phyloP scores from a whole-genome alignment of 1,140 invertebrate species.

The Cepaea nemoralis region DNA sequence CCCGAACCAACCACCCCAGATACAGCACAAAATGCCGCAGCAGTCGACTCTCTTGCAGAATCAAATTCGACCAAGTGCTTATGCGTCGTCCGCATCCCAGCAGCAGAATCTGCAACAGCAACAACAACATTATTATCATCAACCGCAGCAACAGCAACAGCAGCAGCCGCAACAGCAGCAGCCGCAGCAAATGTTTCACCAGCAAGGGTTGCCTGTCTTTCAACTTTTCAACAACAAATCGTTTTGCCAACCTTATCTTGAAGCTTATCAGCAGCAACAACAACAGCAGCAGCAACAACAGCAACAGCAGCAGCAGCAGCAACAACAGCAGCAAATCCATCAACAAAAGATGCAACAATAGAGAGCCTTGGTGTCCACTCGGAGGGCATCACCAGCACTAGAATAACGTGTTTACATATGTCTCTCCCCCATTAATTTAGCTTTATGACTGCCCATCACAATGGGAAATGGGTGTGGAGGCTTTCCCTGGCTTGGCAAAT shows the following conservation, averaged over 20 bases:
- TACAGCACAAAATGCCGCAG: slow-evolving; percentile 10
- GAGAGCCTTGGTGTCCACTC: too few relatives aligned
- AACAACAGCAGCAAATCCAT: slow-evolving; percentile 18
- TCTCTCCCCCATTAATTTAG: too few relatives aligned
- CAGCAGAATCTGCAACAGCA: neutral
- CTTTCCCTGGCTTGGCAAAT: too few relatives aligned
- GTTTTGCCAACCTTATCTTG: slow-evolving; percentile 16
- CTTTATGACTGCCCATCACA: too few relatives aligned
- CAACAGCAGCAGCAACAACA: slow-evolving; percentile 31
- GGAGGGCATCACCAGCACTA: too few relatives aligned
- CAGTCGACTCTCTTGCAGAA: slow-evolving; percentile 29
- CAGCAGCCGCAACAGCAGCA: slow-evolving; percentile 12
- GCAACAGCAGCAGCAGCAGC: slow-evolving; percentile 14
- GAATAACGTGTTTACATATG: too few relatives aligned
- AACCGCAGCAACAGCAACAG: slow-evolving; percentile 18
- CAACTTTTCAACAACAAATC: slow-evolving; percentile 35
- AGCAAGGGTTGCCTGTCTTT: slow-evolving; percentile 23
- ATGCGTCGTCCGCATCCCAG: neutral
- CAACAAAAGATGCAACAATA: neutral
- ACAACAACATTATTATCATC: slow-evolving; percentile 9
- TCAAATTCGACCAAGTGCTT: neutral
- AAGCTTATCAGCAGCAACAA: neutral
- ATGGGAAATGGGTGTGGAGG: too few relatives aligned
- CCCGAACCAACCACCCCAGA: neutral
- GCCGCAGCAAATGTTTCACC: too few relatives aligned